Evolutionary conservation across 2,113 vertebrate genomes (phyloP).

Genomic region (Upupa epops): DNA sequence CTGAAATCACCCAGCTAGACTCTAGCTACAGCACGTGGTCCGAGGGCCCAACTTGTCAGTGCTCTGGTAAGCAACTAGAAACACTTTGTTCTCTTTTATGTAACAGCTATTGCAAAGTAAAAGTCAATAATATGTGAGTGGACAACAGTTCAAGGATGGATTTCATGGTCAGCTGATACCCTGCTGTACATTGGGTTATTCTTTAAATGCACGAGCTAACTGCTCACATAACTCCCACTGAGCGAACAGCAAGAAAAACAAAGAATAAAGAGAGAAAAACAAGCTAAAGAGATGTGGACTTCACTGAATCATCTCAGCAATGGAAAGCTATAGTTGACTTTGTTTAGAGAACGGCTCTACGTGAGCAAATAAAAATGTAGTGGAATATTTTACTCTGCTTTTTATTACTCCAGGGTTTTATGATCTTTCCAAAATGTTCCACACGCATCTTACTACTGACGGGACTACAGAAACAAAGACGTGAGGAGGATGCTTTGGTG

Average conservation of each 20-base stretch:
- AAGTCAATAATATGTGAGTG: neutral
- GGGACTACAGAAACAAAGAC: neutral
- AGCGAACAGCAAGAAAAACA: neutral
- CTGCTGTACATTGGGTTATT: neutral
- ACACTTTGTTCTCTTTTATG: neutral
- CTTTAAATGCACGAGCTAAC: neutral
- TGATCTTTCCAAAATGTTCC: neutral
- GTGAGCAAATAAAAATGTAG: neutral
- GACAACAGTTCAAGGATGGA: neutral
- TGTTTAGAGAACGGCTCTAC: neutral
- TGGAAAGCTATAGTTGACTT: neutral
- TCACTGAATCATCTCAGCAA: neutral
- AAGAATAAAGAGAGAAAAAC: neutral
- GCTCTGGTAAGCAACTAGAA: neutral
- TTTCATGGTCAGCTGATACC: neutral
- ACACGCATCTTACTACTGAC: neutral
- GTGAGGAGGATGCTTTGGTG: neutral
- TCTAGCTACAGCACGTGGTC: accelerated
- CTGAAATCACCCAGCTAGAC: neutral
- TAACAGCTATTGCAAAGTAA: neutral
- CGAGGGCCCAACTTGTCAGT: accelerated
- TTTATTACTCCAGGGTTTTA: neutral
- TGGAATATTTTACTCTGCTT: neutral
- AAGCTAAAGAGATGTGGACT: neutral
- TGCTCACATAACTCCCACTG: accelerated